Conservation (phyloP, 2,888 invertebrate species). For the Polietes domitor region DNA sequence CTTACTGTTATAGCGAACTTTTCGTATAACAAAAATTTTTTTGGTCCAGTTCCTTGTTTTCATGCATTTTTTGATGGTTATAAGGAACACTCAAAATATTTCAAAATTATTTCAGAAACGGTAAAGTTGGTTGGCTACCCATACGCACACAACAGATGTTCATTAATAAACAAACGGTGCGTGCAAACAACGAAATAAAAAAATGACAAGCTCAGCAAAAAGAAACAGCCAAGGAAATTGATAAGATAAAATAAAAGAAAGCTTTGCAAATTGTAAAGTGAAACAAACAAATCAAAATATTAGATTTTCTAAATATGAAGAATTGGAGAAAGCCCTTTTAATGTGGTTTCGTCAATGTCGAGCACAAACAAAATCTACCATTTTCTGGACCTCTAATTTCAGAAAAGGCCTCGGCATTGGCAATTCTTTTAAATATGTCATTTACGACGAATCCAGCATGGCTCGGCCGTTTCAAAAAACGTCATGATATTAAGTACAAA, state of each 20-base stretch:
- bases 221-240: background rate
- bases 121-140: background rate
- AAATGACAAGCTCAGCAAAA: background rate
- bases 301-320: background rate
- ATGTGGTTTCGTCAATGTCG: no score
- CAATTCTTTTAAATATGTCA: background rate
- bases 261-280: background rate
- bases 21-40: no score
- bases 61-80: no score
- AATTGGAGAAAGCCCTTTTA: background rate
- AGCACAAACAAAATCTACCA: background rate
- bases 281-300: background rate
- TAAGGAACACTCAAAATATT: background rate
- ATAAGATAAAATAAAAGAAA: background rate
- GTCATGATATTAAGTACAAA: slow-evolving; percentile 4
- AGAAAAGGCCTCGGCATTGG: background rate
- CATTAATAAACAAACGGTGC: background rate
- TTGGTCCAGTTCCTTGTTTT: no score
- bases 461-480: background rate
- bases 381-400: background rate
- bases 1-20: no score
- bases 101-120: background rate
- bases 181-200: background rate
- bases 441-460: background rate
- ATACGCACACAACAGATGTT: background rate